Percentiles rank a stretch among this genome's conserved stretches.
Conservation (phyloP, 2,888 invertebrate genomes). For the Dynastes hyllus region DNA sequence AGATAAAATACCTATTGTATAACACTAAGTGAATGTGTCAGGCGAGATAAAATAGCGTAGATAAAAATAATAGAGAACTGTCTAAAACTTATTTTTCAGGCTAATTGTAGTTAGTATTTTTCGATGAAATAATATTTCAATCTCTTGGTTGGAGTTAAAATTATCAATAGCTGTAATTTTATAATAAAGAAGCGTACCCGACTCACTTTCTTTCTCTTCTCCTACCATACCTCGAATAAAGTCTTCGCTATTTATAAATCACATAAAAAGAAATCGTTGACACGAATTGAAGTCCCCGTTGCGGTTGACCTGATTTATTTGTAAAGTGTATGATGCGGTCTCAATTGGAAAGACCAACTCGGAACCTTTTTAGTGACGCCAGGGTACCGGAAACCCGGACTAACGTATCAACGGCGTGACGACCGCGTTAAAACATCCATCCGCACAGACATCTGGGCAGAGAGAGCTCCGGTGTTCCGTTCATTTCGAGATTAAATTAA, state of each 20-base stretch:
- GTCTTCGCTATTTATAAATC: slow-evolving; percentile 5
- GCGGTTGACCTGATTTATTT: slow-evolving; percentile 14
- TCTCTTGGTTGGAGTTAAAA: no score
- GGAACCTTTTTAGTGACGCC: slow-evolving; percentile 1
- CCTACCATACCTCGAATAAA: background rate
- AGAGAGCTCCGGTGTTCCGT: slow-evolving; percentile 24
- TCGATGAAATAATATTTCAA: no score
- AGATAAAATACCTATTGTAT: slow-evolving; percentile 6
- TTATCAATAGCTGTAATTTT: no score
- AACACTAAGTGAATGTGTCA: background rate
- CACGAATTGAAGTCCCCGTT: slow-evolving; percentile 20
- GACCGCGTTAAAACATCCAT: slow-evolving; percentile 13
- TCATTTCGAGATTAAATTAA: slow-evolving; percentile 41
- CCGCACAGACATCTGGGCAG: slow-evolving; percentile 21
- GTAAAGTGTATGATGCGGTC: background rate
- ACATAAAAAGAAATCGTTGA: slow-evolving; percentile 12
- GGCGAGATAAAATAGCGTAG: no score
- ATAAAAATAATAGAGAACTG: no score
- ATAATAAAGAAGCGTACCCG: background rate
- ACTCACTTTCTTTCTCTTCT: background rate
- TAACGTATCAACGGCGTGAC: slow-evolving; percentile 8
- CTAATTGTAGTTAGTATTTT: no score
- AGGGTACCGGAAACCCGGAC: slow-evolving; percentile 32
- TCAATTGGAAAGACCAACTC: slow-evolving; percentile 14
- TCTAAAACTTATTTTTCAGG: no score